These are phyloP conservation scores for Ambastaia sidthimunki DNA, from an alignment of 2,797 vertebrate genomes.

Conservation along the genomic window DNA sequence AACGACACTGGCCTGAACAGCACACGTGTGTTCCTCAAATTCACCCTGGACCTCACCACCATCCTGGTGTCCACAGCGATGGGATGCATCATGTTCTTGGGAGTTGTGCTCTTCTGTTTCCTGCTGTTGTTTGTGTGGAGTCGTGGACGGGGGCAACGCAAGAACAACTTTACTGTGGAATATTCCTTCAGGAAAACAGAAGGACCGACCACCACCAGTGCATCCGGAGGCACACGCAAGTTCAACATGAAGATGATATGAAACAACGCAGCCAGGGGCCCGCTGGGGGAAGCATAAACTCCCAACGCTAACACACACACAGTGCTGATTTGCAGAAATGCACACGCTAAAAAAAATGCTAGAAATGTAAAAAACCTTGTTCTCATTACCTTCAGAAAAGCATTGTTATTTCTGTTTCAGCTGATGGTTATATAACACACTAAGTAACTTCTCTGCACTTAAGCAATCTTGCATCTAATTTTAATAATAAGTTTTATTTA, in stretches of 20 bases:
- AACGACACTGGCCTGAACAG: constrained; percentile 90
- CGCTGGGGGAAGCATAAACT: constrained; percentile 80
- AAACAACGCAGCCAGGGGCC: constrained; percentile 87
- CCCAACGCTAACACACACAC: constrained; percentile 78
- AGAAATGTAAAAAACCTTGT: constrained; percentile 58
- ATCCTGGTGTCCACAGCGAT: constrained; percentile 98
- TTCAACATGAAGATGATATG: constrained; percentile 99
- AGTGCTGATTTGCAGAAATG: constrained; percentile 72
- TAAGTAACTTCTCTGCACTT: constrained; percentile 25
- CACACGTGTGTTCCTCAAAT: constrained; percentile 90
- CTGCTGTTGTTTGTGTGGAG: constrained; percentile 98
- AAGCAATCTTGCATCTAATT: not conserved
- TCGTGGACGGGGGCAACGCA: constrained; percentile 94
- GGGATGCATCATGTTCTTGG: constrained; percentile 98
- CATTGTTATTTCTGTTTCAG: constrained; percentile 57
- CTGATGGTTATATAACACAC: constrained; percentile 53
- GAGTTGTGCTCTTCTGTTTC: constrained; percentile 98
- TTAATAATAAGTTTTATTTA: not conserved
- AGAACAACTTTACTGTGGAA: constrained; percentile 96
- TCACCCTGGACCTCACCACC: constrained; percentile 95
- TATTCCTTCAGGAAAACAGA: constrained; percentile 97
- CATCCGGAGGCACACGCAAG: constrained; percentile 90
- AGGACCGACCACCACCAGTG: constrained; percentile 77
- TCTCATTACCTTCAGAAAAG: constrained; percentile 58
- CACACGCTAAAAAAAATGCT: constrained; percentile 4